Conservation (phyloP, 2,797 vertebrate species). For the Sebastes hubbsi region DNA sequence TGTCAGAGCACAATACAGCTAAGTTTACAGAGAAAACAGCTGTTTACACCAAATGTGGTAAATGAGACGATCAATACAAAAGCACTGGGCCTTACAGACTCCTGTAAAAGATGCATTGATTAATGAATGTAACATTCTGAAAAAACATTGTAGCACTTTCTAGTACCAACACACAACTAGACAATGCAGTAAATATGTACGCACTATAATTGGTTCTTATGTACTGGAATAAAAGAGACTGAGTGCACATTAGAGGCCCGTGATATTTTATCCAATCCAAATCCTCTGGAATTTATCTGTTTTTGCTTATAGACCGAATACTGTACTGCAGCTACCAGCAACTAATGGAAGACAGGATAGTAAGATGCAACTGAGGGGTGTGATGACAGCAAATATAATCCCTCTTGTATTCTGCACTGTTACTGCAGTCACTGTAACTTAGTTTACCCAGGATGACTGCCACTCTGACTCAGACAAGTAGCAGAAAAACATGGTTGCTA, state of each 20-base stretch:
- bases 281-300: not conserved
- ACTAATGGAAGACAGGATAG: slow-evolving; percentile 16
- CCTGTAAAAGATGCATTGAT: too few relatives aligned
- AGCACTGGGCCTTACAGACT: not conserved
- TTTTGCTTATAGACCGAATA: slow-evolving; percentile 3
- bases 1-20: too few relatives aligned
- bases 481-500: not conserved
- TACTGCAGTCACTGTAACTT: not conserved
- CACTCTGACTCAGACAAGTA: not conserved
- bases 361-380: not conserved
- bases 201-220: too few relatives aligned
- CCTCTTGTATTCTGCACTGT: not conserved
- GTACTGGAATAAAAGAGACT: too few relatives aligned
- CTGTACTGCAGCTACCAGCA: not conserved
- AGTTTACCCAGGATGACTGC: not conserved
- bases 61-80: not conserved
- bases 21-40: too few relatives aligned
- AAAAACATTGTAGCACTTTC: too few relatives aligned
- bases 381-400: not conserved
- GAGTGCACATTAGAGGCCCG: too few relatives aligned
- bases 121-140: too few relatives aligned
- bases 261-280: too few relatives aligned
- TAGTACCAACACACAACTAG: too few relatives aligned
- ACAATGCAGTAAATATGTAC: too few relatives aligned
- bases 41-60: too few relatives aligned